A percentile compares a stretch with the other conserved stretches of the same genome.
These are phyloP conservation scores for Hylaeus anthracinus DNA, from an alignment of 1,140 invertebrate species.

Conservation along the genomic window DNA sequence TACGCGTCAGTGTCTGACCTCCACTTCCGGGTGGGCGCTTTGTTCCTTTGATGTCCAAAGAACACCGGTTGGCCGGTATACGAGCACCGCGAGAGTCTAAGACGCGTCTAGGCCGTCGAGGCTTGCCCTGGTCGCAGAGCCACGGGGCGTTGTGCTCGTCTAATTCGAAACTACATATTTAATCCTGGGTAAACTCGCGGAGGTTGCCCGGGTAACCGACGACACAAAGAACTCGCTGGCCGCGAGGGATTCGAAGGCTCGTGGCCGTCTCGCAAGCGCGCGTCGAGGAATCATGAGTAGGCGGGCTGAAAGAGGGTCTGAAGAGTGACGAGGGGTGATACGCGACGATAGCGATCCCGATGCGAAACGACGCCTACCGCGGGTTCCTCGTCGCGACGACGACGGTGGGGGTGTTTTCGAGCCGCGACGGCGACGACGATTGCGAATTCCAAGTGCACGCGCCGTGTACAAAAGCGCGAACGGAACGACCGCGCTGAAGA, in stretches of 20 bases:
- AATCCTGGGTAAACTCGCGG: conserved; percentile 74
- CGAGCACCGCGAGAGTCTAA: conserved; percentile 4
- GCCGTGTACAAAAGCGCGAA: conserved; percentile 4
- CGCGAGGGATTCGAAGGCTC: conserved; percentile 65
- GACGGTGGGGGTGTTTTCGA: neutral
- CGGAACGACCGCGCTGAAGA: neutral
- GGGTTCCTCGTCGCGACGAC: neutral
- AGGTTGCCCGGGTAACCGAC: conserved; percentile 68
- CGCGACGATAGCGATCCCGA: conserved; percentile 32
- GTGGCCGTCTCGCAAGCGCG: conserved; percentile 30
- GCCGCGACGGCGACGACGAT: neutral
- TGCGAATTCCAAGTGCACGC: conserved; percentile 31
- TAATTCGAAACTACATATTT: conserved; percentile 80
- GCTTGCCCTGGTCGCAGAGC: neutral
- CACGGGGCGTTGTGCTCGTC: conserved; percentile 64
- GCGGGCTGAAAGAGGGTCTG: conserved; percentile 41
- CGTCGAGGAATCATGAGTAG: conserved; percentile 56
- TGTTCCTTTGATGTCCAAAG: conserved; percentile 30
- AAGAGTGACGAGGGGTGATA: conserved; percentile 9
- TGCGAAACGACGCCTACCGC: neutral
- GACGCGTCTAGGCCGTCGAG: conserved; percentile 10
- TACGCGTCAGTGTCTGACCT: neutral
- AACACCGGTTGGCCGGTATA: neutral
- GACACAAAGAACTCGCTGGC: conserved; percentile 67
- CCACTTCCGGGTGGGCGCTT: conserved; percentile 13